Evolutionary conservation across 2,888 invertebrate genomes (phyloP).

Genomic region (Loripinus fragilis): DNA sequence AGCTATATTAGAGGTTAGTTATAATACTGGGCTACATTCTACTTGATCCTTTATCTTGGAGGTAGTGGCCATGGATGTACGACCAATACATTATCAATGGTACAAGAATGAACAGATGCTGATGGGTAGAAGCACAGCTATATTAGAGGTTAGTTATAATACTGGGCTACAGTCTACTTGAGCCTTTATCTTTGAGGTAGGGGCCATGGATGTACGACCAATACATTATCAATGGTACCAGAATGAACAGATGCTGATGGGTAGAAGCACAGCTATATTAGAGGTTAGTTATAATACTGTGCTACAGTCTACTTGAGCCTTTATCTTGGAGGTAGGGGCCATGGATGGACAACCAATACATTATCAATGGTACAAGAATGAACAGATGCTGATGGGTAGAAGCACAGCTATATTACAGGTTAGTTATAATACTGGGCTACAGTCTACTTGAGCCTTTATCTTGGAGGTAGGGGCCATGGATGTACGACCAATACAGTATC

Average conservation of each 20-base stretch:
- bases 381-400: slow-evolving; percentile 17
- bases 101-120: slow-evolving; percentile 34
- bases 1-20: slow-evolving; percentile 36
- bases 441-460: too few relatives aligned
- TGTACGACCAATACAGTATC: slow-evolving; percentile 46
- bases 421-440: too few relatives aligned
- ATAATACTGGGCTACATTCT: too few relatives aligned
- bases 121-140: slow-evolving; percentile 13
- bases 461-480: slow-evolving; percentile 42
- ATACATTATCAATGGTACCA: slow-evolving; percentile 50
- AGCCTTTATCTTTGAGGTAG: slow-evolving; percentile 40
- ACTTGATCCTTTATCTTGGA: slow-evolving; percentile 39
- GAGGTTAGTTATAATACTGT: too few relatives aligned
- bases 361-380: slow-evolving; percentile 50
- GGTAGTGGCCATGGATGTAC: slow-evolving; percentile 41
- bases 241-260: slow-evolving; percentile 27
- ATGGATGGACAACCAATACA: slow-evolving; percentile 45
- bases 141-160: slow-evolving; percentile 37
- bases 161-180: too few relatives aligned
- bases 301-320: too few relatives aligned
- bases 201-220: slow-evolving; percentile 46
- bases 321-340: slow-evolving; percentile 42
- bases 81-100: slow-evolving; percentile 54
- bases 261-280: slow-evolving; percentile 22
- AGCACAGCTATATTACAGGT: slow-evolving; percentile 30